These are phyloP conservation scores for Onychomys arenicola DNA, from an alignment of 2,797 vertebrate species.

Conservation along the genomic window DNA sequence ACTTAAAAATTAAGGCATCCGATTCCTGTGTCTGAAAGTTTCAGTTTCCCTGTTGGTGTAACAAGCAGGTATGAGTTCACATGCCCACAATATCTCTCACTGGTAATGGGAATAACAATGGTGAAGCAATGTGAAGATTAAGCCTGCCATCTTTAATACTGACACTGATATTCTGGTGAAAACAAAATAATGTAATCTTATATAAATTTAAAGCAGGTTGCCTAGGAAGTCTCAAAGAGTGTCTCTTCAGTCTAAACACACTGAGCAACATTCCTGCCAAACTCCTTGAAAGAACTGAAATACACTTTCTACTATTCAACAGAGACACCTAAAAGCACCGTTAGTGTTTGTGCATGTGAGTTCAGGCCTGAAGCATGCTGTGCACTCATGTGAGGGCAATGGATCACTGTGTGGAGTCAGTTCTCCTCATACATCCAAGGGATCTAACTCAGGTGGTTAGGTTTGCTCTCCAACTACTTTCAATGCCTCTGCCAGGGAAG, in stretches of 20 bases:
- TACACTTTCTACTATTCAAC: not conserved
- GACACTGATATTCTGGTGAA: not conserved
- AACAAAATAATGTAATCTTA: not conserved
- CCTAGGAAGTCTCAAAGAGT: not conserved
- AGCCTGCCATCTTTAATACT: not conserved
- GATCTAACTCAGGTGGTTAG: not conserved
- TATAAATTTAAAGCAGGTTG: not conserved
- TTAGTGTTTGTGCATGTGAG: not conserved
- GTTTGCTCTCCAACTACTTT: not conserved
- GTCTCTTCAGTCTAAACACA: not conserved
- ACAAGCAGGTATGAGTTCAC: not conserved
- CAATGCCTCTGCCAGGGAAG: not conserved
- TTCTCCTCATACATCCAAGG: not conserved
- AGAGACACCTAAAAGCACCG: not conserved
- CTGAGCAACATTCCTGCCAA: too few species aligned
- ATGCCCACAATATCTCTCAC: not conserved
- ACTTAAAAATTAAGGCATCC: not conserved
- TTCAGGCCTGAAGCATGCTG: not conserved
- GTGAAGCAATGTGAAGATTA: not conserved
- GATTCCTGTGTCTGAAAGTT: not conserved
- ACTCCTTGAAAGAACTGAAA: too few species aligned
- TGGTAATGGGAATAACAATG: not conserved
- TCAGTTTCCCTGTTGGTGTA: not conserved
- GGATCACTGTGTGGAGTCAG: not conserved
- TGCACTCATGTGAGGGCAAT: not conserved